phyloP scores from a whole-genome alignment of 1,140 invertebrate genomes.

The Bathynomus jamesi region DNA sequence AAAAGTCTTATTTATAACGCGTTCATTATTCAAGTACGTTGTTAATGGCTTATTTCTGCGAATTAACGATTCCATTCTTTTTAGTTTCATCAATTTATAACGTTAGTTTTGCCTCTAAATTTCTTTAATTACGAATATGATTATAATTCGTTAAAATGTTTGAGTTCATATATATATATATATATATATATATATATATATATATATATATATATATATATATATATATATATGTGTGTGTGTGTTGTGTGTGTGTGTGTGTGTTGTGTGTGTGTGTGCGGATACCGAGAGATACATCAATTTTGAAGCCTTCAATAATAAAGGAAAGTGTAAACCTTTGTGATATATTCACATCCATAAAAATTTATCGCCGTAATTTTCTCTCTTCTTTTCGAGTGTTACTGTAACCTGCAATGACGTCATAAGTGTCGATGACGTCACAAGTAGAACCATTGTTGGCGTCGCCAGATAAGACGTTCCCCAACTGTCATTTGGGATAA shows the following conservation, averaged over 20 bases:
- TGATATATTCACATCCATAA: too few species aligned
- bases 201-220: constrained; percentile 3
- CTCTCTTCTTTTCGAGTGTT: too few species aligned
- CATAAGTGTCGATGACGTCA: too few species aligned
- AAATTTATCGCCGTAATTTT: too few species aligned
- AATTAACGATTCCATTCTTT: neutral
- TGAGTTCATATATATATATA: neutral
- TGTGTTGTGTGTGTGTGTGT: too few species aligned
- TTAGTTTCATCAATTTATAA: neutral
- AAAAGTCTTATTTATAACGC: too few species aligned
- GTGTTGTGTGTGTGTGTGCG: too few species aligned
- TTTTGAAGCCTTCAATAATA: neutral
- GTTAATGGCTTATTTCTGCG: neutral
- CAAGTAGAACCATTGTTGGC: too few species aligned
- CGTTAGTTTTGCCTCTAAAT: neutral
- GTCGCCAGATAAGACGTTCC: too few species aligned
- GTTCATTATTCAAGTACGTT: too few species aligned
- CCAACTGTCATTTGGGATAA: too few species aligned
- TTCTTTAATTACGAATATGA: neutral
- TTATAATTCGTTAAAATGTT: neutral
- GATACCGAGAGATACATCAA: neutral
- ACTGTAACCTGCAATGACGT: neutral
- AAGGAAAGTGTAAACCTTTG: too few species aligned
- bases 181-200: constrained; percentile 3
- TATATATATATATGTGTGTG: constrained; percentile 3